These are phyloP conservation scores for Ellobium chinense DNA, from an alignment of 2,888 invertebrate genomes.

Conservation along the genomic window DNA sequence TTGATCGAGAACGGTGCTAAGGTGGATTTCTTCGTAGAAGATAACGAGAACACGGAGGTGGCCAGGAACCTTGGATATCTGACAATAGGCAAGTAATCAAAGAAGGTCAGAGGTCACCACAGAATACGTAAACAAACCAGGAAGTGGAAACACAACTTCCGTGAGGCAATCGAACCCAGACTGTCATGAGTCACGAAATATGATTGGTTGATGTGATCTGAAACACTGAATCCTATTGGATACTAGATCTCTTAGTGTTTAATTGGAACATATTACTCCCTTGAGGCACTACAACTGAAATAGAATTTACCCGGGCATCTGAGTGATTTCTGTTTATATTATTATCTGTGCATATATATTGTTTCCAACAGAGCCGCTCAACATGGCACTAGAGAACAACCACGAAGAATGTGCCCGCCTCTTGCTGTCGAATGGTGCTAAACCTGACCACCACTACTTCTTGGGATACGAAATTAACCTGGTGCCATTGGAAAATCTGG, in stretches of 20 bases:
- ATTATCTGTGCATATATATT: no score
- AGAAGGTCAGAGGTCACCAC: no score
- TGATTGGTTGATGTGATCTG: no score
- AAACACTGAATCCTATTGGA: no score
- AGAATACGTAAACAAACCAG: neutral
- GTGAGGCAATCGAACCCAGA: no score
- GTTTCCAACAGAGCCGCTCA: conserved; percentile 91
- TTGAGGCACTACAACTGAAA: no score
- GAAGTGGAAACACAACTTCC: neutral
- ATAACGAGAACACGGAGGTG: conserved; percentile 79
- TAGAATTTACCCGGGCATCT: no score
- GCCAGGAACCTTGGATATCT: conserved; percentile 63
- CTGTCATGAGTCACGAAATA: neutral
- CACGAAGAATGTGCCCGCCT: conserved; percentile 83
- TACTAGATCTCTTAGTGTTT: no score
- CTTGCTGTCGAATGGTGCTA: conserved; percentile 90
- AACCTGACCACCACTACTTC: conserved; percentile 94
- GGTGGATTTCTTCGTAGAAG: conserved; percentile 86
- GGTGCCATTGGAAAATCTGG: conserved; percentile 87
- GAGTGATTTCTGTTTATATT: no score
- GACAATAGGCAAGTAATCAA: conserved; percentile 80
- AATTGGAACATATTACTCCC: no score
- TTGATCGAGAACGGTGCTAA: conserved; percentile 88
- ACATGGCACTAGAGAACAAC: conserved; percentile 91
- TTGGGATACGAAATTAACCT: conserved; percentile 94